These are phyloP conservation scores for Microplitis mediator DNA, from an alignment of 1,140 invertebrate species.

Conservation along the genomic window DNA sequence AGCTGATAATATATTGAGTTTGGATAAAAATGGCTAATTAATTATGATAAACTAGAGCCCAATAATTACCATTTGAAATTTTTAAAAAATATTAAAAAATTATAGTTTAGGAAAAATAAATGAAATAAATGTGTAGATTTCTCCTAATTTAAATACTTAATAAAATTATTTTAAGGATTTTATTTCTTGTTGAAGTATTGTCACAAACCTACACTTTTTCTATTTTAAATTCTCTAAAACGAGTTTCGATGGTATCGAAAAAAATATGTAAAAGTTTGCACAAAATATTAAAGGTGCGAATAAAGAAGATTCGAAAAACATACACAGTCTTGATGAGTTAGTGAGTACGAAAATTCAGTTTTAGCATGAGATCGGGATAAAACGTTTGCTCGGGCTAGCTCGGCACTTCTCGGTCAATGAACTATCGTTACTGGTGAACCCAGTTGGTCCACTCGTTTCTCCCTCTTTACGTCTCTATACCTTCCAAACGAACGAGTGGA, in stretches of 20 bases:
- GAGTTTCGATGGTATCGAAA: background rate
- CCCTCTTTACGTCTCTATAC: constrained; percentile 34
- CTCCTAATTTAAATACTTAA: no score
- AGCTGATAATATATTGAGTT: no score
- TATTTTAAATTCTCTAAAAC: background rate
- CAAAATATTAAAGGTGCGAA: background rate
- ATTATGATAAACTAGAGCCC: no score
- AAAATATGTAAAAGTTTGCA: background rate
- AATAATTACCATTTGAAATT: no score
- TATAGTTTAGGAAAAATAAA: no score
- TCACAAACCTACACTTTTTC: background rate
- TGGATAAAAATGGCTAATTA: no score
- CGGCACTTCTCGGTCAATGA: constrained; percentile 65
- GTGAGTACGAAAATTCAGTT: constrained; percentile 49
- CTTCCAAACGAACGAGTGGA: background rate
- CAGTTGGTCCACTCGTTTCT: constrained; percentile 60
- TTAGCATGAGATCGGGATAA: constrained; percentile 40
- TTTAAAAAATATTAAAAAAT: no score
- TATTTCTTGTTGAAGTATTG: no score
- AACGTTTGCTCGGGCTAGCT: constrained; percentile 60
- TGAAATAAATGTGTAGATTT: no score
- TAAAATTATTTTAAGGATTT: no score
- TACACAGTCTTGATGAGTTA: background rate
- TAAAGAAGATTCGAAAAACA: background rate
- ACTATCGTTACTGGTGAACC: constrained; percentile 60